Evolutionary conservation across 2,888 invertebrate genomes (phyloP).

Genomic region (Anthrax anthrax): DNA sequence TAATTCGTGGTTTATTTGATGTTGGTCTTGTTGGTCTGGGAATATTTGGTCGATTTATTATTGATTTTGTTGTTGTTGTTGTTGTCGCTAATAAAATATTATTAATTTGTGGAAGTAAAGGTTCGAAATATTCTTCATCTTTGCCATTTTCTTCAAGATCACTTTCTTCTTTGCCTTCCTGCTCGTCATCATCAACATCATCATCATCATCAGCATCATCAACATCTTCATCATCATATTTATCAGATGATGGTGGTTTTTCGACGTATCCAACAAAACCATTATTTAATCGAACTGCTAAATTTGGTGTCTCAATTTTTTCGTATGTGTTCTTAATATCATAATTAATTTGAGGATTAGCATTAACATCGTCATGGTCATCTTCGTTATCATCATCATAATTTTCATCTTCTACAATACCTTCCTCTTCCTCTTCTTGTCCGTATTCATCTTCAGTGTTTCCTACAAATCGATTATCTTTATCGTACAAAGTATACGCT

Average conservation of each 20-base stretch:
- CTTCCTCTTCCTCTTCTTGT: background rate
- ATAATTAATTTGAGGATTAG: background rate
- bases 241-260: conserved; percentile 12
- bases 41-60: conserved; percentile 6
- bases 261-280: conserved; percentile 13
- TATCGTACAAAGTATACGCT: background rate
- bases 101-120: conserved; percentile 11
- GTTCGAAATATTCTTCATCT: conserved; percentile 5
- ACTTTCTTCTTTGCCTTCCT: conserved; percentile 7
- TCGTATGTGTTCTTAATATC: background rate
- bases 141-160: conserved; percentile 14
- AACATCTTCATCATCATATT: conserved; percentile 10
- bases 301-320: background rate
- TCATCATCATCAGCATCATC: conserved; percentile 4
- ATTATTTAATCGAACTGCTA: conserved; percentile 7
- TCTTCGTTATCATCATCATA: background rate
- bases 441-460: background rate
- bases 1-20: conserved; percentile 21
- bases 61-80: conserved; percentile 1
- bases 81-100: background rate
- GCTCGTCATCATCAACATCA: background rate
- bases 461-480: background rate
- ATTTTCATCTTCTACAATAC: background rate
- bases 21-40: conserved; percentile 13
- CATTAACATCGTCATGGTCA: background rate